Evolutionary conservation across 2,797 vertebrate species (phyloP), one percentile per base, ranked within the genome.

Genomic region (Crypturellus tataupa): DNA sequence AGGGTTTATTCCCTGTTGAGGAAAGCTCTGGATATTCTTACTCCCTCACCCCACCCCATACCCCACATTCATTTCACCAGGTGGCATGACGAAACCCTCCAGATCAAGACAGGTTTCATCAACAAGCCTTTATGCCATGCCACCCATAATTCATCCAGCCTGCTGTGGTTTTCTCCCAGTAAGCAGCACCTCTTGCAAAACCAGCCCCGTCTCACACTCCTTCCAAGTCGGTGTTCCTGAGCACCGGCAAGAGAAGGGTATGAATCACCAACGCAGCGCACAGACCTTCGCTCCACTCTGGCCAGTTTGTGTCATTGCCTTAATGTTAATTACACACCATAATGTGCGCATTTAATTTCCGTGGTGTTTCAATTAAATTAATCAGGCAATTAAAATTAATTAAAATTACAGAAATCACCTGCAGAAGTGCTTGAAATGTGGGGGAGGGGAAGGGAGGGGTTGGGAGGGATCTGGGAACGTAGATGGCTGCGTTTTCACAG

Each of bases 371-470:
- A 96, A 97, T 97, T 97, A 96, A 96, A 97, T 97, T 97, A 97
- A 97, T 96, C 81, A 65, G 92, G 92, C 94, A 97, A 97, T 97
- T 97, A 97, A 97, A 97, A 97, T 97, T 96, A 97, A 97, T 97
- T 97, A 97, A 97, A 96, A 87, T 96, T 96, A 96, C 91, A 95
- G 78, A 94, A 95, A 97, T 95, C 96, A 96, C 96, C 93, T 87
- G 93, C 88, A 95, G 94, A 94, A 95, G 94, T 79, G 85, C 83
- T 91, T 85, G 92, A 92, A 96, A 94, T 0, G 1, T 92, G 93
- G 95, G 92, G 94, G 94, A 91, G 85, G 95, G 94, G 94, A 90
- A 94, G 95, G 93, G 94, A 84, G 91, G 91, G 92, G 95, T 85
- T 95, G 96, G 95, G 94, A 95, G 82, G 89, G 94, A 97, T 91